Percentiles rank a stretch among this genome's conserved stretches.
Evolutionary conservation across 2,797 vertebrate species (phyloP).

Genomic region (Oreortyx pictus): DNA sequence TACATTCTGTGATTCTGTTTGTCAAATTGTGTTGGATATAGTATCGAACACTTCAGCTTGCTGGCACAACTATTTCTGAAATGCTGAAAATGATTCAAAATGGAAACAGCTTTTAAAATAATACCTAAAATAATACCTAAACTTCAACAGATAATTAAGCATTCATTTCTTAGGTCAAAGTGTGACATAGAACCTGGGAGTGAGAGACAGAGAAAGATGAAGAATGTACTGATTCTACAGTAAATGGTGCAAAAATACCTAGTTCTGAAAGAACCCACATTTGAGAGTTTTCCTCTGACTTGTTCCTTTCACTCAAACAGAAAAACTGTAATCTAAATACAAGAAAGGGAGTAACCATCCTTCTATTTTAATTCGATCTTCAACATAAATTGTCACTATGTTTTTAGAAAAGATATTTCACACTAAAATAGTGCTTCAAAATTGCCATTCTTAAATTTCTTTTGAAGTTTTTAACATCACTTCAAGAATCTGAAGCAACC

Average conservation of each 20-base stretch:
- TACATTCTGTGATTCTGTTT: background rate
- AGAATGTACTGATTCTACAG: background rate
- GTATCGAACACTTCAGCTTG: background rate
- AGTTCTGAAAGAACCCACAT: background rate
- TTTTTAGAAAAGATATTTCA: background rate
- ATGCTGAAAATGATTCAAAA: background rate
- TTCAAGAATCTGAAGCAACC: background rate
- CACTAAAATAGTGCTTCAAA: background rate
- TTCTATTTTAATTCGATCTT: background rate
- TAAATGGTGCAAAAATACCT: background rate
- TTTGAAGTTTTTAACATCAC: background rate
- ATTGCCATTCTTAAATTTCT: background rate
- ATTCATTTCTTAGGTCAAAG: background rate
- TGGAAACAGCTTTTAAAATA: background rate
- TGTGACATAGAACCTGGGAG: accelerated
- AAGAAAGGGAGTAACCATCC: background rate
- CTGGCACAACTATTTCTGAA: background rate
- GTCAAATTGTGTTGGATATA: background rate
- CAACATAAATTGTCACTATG: background rate
- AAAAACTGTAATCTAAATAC: background rate
- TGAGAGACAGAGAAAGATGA: background rate
- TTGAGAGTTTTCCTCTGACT: background rate
- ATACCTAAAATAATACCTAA: background rate
- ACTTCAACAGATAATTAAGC: background rate
- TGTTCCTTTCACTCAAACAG: background rate